phyloP scores from a whole-genome alignment of 2,113 vertebrate genomes.

The Recurvirostra avosetta region DNA sequence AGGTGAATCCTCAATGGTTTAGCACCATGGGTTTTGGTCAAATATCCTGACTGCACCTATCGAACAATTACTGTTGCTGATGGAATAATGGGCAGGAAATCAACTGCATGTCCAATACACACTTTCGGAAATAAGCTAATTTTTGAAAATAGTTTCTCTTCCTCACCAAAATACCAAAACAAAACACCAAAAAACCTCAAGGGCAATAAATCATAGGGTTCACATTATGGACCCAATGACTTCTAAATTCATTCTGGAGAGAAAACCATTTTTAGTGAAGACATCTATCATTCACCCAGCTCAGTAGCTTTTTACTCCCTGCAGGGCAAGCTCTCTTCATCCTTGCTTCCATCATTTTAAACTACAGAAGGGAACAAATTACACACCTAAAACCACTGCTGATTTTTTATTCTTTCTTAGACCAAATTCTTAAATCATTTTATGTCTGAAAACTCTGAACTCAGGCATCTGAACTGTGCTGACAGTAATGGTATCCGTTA shows the following conservation, averaged over 20 bases:
- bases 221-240: not conserved
- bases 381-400: not conserved
- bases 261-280: not conserved
- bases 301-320: conserved; percentile 13
- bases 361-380: conserved; percentile 3
- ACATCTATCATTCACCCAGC: conserved; percentile 25
- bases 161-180: not conserved
- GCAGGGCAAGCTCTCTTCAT: conserved; percentile 23
- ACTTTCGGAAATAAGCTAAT: not conserved
- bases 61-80: not conserved
- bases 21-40: not conserved
- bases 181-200: not conserved
- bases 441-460: not conserved
- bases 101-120: not conserved
- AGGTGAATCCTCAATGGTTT: not conserved
- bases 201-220: not conserved
- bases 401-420: not conserved
- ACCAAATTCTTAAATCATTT: not conserved
- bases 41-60: not conserved
- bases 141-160: not conserved
- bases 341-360: conserved; percentile 9
- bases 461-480: not conserved
- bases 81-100: not conserved
- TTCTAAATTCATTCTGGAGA: conserved; percentile 17
- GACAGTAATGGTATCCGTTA: not conserved